Base-by-base conservation (phyloP, 2,113 vertebrate genomes). In the Hemiscyllium ocellatum region DNA sequence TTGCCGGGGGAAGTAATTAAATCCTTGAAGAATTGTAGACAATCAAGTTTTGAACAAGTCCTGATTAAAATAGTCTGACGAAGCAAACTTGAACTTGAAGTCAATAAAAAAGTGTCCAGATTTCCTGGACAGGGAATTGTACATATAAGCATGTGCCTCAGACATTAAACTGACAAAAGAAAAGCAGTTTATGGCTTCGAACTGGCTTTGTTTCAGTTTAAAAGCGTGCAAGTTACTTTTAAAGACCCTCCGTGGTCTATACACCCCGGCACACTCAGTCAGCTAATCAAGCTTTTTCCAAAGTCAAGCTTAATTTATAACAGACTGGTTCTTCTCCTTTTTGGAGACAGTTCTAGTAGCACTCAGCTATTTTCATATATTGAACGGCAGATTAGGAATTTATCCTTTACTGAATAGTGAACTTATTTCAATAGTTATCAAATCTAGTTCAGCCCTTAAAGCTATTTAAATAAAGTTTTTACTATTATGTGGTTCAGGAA, bases 61-160 rank as follows among this genome's bases (percentile, higher is more conserved):
- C 96, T 97, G 97, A 97, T 97, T 97, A 97, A 97, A 98, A 97
- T 97, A 97, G 97, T 97, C 97, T 97, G 96, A 97, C 97, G 96
- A 97, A 97, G 97, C 97, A 98, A 97, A 97, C 97, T 97, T 97
- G 96, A 96, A 97, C 97, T 61, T 97, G 97, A 97, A 96, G 97
- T 96, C 97, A 96, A 97, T 96, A 96, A 96, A 97, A 97, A 97
- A 97, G 97, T 98, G 72, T 97, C 96, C 97, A 96, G 97, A 97
- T 97, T 98, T 98, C 97, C 98, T 98, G 97, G 97, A 97, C 96
- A 97, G 97, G 96, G 97, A 97, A 96, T 96, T 96, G 96, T 97
- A 97, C 97, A 97, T 97, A 96, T 96, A 97, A 97, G 96, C 91
- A 96, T 97, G 37, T 96, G 96, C 95, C 97, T 61, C 72, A 83